Base-by-base conservation (phyloP, 1,140 invertebrate genomes). In the Ctenoplectra terminalis region DNA sequence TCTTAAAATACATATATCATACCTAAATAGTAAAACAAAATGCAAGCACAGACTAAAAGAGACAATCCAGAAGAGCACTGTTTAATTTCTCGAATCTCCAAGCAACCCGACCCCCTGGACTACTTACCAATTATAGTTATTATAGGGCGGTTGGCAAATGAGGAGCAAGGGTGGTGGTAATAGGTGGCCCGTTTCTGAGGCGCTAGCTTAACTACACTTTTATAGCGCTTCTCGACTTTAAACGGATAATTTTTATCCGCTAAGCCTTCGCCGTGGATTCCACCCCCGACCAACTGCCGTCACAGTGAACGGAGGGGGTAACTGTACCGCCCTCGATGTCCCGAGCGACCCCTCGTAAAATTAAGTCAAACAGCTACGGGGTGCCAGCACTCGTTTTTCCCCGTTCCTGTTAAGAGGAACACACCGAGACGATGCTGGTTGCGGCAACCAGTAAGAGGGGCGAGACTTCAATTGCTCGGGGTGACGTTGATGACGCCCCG, bases 341-440 rank as follows among this genome's bases (percentile, higher is more conserved):
- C 76, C 82, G 79, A 40, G 80, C 87, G 85, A 90, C 89, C 89
- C 90, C 83, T 90, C 91, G 56, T 90, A 90, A 92, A 92, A 92
- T 92, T 92, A 92, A 92, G 91, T 91, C 91, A 92, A 91, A 92
- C 90, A 90, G 90, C 87, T 70, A 79, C 84, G 83, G 88, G 90
- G 81, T 90, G 88, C 84, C 73, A 58, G 54, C 73, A 83, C 82
- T 90, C 86, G 84, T 78, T 90, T 90, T 90, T 89, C 85, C 76
- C 81, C 67, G 83, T 82, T 75, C 73, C 81, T 54, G 73, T 81
- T 79, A 86, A 84, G 86, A 86, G 86, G 85, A 84, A 82, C 74
- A 82, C 74, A 79, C 72, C 83, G 67, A 67, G 66, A 79, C 74
- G 77, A 83, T 78, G 82, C 83, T 84, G 85, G 78, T 58, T 84